These are phyloP conservation scores for Tauraco hartlaubi DNA, from an alignment of 2,797 vertebrate species.

Conservation along the genomic window DNA sequence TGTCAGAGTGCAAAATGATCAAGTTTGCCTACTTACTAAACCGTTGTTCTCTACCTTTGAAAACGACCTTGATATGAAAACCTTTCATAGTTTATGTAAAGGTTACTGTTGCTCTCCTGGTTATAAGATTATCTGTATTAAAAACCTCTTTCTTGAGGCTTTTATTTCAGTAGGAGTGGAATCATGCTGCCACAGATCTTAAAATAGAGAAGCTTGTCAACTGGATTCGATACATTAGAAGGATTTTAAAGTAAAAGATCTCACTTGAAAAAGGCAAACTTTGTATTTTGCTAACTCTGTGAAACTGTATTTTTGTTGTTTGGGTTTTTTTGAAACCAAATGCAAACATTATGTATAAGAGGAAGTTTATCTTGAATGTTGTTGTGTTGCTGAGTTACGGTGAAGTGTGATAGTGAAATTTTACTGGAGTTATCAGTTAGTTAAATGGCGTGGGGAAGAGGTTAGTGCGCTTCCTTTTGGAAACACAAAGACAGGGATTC, in stretches of 20 bases:
- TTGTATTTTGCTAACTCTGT: neutral
- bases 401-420: neutral
- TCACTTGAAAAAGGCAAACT: neutral
- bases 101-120: neutral
- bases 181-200: neutral
- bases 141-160: neutral
- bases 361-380: neutral
- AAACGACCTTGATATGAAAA: neutral
- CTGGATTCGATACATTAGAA: neutral
- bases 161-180: neutral
- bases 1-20: neutral
- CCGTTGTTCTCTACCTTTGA: neutral
- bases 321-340: neutral
- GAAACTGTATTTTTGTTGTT: neutral
- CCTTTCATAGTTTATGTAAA: neutral
- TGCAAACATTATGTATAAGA: neutral
- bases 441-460: neutral
- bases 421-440: neutral
- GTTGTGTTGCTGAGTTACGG: neutral
- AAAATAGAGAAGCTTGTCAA: neutral
- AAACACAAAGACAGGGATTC: neutral
- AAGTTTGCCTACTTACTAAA: neutral
- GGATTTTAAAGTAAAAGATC: neutral
- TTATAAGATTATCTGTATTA: neutral
- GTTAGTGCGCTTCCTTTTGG: neutral